Conservation (phyloP, 2,797 vertebrate species). For the Coregonus suidteri region DNA sequence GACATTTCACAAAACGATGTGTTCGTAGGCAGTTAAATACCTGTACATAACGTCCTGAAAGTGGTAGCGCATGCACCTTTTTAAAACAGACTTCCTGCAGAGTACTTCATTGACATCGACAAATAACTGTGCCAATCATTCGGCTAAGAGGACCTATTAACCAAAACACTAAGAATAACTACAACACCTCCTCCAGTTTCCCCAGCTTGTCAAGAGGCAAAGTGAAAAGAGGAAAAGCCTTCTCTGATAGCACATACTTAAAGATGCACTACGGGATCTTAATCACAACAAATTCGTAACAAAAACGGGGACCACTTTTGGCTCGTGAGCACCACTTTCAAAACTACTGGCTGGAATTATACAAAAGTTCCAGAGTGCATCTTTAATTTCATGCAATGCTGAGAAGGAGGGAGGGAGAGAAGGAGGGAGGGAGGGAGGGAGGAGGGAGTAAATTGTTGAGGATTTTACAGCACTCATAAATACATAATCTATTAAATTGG, state of each 20-base stretch:
- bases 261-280: too few species aligned
- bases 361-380: too few species aligned
- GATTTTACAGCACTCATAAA: constrained; percentile 61
- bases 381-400: constrained; percentile 51
- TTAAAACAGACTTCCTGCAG: constrained; percentile 45
- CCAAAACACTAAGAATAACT: constrained; percentile 52
- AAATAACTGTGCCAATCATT: constrained; percentile 46
- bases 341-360: too few species aligned
- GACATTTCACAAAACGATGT: background rate
- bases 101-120: constrained; percentile 51
- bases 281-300: too few species aligned
- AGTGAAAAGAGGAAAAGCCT: constrained; percentile 24
- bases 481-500: constrained; percentile 49
- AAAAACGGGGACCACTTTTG: too few species aligned
- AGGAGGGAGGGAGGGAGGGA: constrained; percentile 41
- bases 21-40: background rate
- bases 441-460: constrained; percentile 49
- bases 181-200: constrained; percentile 50
- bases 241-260: constrained; percentile 33
- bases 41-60: background rate
- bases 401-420: constrained; percentile 43
- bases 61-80: background rate
- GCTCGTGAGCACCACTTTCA: too few species aligned
- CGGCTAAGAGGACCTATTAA: constrained; percentile 42
- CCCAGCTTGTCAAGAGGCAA: constrained; percentile 37